Conservation (phyloP, 2,888 invertebrate species). For the Xestia ashworthii region DNA sequence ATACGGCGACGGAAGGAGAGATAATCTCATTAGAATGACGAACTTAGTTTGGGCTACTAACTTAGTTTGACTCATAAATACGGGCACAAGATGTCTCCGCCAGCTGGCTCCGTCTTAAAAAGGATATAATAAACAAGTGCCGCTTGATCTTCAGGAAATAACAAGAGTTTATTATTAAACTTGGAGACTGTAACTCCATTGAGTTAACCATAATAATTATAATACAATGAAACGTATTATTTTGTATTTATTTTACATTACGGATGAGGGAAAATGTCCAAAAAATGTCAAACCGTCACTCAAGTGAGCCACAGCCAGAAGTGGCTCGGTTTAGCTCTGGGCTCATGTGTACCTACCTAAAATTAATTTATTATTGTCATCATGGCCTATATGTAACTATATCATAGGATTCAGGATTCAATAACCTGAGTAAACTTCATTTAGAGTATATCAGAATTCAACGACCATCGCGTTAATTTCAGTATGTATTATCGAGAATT, state of each 20-base stretch:
- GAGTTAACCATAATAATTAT: slow-evolving; percentile 27
- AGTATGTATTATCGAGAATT: neutral
- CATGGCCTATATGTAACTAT: neutral
- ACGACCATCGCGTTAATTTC: neutral
- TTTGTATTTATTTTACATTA: slow-evolving; percentile 5
- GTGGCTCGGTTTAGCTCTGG: slow-evolving; percentile 35
- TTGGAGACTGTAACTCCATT: slow-evolving; percentile 47
- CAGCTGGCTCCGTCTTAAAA: slow-evolving; percentile 71
- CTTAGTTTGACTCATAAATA: slow-evolving; percentile 73
- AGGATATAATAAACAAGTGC: slow-evolving; percentile 68
- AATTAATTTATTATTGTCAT: slow-evolving; percentile 18
- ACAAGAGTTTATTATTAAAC: slow-evolving; percentile 66
- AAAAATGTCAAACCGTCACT: slow-evolving; percentile 80
- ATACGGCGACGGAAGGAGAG: slow-evolving; percentile 62
- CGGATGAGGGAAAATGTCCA: slow-evolving; percentile 54
- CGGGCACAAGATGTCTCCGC: slow-evolving; percentile 66
- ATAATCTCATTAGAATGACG: slow-evolving; percentile 71
- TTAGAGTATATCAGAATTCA: neutral
- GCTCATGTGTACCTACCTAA: slow-evolving; percentile 18
- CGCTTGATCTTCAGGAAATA: slow-evolving; percentile 67
- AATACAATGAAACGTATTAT: slow-evolving; percentile 56
- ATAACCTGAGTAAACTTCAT: neutral
- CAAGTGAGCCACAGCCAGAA: slow-evolving; percentile 70
- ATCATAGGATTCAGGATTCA: neutral
- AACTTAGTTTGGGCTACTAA: slow-evolving; percentile 72